Evolutionary conservation across 2,113 vertebrate species (phyloP), one percentile per base, ranked within the genome.

Genomic region (Craseonycteris thonglongyai): DNA sequence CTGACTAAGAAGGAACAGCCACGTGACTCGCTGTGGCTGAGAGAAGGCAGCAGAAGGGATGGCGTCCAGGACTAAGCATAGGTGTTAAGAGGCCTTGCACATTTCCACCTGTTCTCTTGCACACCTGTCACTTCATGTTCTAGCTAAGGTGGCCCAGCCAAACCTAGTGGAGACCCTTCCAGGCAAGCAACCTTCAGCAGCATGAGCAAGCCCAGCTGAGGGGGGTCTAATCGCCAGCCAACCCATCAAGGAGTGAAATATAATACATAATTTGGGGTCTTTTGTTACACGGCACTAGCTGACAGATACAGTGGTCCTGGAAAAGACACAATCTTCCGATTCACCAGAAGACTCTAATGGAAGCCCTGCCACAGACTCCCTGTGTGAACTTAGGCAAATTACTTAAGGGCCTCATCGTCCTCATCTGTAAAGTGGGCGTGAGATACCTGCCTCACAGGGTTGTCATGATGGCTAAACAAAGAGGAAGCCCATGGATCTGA

Each of bases 11-110:
- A 69, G 26, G 54, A 61, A 28, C 35, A 72, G 45, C 40, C 54
- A 7, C 5, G 0, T 1, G 26, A 75, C 10, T 14, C 3, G 0
- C 6, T 6, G 16, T 45, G 22, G 84, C 24, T 26, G 4, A 47
- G 6, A 2, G 8, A 10, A 54, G 18, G 33, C 13, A 5, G 45
- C 35, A 49, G 78, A 40, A n/a, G 13, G 21, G 2, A 21, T 5
- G 19, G 30, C 7, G 4, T 33, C 58, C 49, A 16, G 18, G 35
- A 19, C 51, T 58, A 54, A 14, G 40, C 40, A 42, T 0, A 9
- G 22, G 35, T n/a, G 38, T 33, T 7, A 22, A 40, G 82, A 51
- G 28, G 58, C 4, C 33, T 22, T 21, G 18, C 7, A 4, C 3
- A 19, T 72, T 63, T 47, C 85, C 28, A 56, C 69, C 33, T 69